Conservation (phyloP, 2,888 invertebrate species). For the Drosophila multiciliata region DNA sequence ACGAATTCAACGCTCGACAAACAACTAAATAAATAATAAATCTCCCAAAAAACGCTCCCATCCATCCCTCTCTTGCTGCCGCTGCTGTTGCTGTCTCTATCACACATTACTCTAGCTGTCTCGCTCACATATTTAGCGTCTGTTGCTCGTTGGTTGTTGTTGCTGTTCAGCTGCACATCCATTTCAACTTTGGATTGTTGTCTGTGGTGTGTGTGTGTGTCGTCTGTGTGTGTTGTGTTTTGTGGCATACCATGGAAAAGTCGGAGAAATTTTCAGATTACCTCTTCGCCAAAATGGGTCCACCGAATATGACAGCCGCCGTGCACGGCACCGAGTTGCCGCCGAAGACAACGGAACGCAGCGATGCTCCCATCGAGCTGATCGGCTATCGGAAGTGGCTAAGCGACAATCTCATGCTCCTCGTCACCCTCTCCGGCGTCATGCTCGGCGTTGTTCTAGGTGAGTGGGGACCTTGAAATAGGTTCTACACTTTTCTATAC, state of each 20-base stretch:
- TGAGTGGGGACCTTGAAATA: slow-evolving; percentile 83
- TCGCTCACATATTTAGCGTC: slow-evolving; percentile 10
- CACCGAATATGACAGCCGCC: slow-evolving; percentile 86
- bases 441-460: slow-evolving; percentile 90
- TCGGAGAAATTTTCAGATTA: slow-evolving; percentile 91
- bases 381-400: slow-evolving; percentile 90
- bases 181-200: slow-evolving; percentile 15
- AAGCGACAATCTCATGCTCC: slow-evolving; percentile 91
- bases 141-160: slow-evolving; percentile 8
- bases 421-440: slow-evolving; percentile 93
- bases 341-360: slow-evolving; percentile 87
- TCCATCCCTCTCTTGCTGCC: not conserved
- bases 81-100: not conserved
- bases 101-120: slow-evolving; percentile 29
- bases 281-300: slow-evolving; percentile 92
- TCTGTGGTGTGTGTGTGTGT: not conserved
- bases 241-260: slow-evolving; percentile 86
- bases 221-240: slow-evolving; percentile 1
- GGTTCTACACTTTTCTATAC: not conserved
- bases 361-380: slow-evolving; percentile 88
- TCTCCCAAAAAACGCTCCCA: not conserved
- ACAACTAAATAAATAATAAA: not conserved
- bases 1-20: not conserved
- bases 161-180: slow-evolving; percentile 33
- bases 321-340: slow-evolving; percentile 85